Evolutionary conservation across 2,888 invertebrate species (phyloP), one percentile per base, ranked within the genome.

Genomic region (Cactoblastis cactorum): DNA sequence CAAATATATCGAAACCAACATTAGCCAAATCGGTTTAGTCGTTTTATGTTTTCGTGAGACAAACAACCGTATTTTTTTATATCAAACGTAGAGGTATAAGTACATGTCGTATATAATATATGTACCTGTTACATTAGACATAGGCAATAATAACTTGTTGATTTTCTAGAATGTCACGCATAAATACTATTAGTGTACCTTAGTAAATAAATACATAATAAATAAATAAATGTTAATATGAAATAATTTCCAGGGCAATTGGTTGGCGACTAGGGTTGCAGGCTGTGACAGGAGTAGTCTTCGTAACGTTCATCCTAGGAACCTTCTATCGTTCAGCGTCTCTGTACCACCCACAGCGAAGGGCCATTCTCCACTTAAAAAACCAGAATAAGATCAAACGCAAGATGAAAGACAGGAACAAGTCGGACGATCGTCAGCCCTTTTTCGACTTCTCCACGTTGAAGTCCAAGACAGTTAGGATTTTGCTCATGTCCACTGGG

Each of bases 291-390:
- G 95, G 95, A 41, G 93, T 94, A 12, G 93, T 96, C 34, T 95
- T 96, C 65, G 88, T 94, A 45, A 95, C 96, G 0, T 96, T 96
- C 76, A 94, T 96, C 67, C 91, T 96, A 24, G 96, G 96, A 49
- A 95, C 95, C 3, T 95, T 96, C 83, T 97, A 96, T 83, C 93
- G 97, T 28, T 96, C 96, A 4, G 96, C 96, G 0, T 96, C 96
- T 0, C 90, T 97, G 6, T 97, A 97, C 81, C 96, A 97, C 76
- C 96, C 96, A 0, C 95, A 96, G 74, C 83, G 96, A 52, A 91
- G 96, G 54, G 96, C 96, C 53, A 96, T 97, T 65, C 90, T 97
- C 37, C 96, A 97, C 78, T 92, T 97, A 68, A 97, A 96, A 82
- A 96, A 95, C 81, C 96, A 96, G 77, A 90, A 79, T 63, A 90